Conservation (phyloP, 1,140 invertebrate genomes). For the Hycleus cichorii region DNA sequence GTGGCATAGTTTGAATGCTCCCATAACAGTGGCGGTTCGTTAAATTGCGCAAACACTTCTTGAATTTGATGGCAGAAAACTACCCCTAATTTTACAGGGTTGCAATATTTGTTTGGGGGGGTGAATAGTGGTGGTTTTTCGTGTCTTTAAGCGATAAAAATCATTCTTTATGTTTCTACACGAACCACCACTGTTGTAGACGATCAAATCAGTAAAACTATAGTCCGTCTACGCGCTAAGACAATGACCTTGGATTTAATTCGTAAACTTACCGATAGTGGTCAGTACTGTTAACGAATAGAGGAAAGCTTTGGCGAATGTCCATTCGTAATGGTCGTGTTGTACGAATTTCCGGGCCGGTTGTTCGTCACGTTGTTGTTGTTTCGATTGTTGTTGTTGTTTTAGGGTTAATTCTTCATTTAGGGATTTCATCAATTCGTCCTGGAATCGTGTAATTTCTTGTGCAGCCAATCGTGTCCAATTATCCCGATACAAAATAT, state of each 20-base stretch:
- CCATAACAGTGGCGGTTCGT: too few species aligned
- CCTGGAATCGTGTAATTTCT: slow-evolving; percentile 84
- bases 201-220: too few species aligned
- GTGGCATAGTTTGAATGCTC: too few species aligned
- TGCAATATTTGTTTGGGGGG: too few species aligned
- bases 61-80: too few species aligned
- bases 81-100: too few species aligned
- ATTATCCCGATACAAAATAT: slow-evolving; percentile 90
- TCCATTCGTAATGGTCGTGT: slow-evolving; percentile 67
- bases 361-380: slow-evolving; percentile 25
- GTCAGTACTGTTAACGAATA: slow-evolving; percentile 94
- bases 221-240: too few species aligned
- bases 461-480: slow-evolving; percentile 82
- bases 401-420: slow-evolving; percentile 62
- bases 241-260: slow-evolving; percentile 57
- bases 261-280: slow-evolving; percentile 79
- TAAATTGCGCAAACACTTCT: too few species aligned
- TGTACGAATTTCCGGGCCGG: slow-evolving; percentile 1
- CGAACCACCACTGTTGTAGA: too few species aligned
- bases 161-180: too few species aligned
- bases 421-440: slow-evolving; percentile 71
- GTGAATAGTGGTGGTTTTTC: too few species aligned
- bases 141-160: too few species aligned
- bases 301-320: slow-evolving; percentile 86
- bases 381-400: slow-evolving; percentile 33